These are phyloP conservation scores for Alces alces DNA, from an alignment of 2,113 vertebrate species.

Conservation along the genomic window DNA sequence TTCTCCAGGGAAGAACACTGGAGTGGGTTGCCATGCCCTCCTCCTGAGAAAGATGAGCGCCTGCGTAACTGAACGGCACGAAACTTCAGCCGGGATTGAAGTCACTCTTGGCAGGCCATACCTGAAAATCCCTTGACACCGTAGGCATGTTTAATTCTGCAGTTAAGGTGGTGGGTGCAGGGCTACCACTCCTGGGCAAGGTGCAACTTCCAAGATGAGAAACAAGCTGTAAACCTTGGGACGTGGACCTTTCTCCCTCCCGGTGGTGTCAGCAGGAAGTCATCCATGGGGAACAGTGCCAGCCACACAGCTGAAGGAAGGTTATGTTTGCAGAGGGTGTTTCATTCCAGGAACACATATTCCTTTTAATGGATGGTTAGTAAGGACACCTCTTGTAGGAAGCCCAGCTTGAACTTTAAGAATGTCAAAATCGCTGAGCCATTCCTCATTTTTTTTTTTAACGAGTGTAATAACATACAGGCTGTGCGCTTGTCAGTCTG, in stretches of 20 bases:
- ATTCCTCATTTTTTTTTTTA: constrained; percentile 45
- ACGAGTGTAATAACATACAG: not conserved
- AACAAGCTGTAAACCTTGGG: not conserved
- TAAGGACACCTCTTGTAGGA: not conserved
- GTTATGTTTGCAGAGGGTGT: not conserved
- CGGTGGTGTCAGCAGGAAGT: not conserved
- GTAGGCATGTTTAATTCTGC: not conserved
- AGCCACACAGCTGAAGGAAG: not conserved
- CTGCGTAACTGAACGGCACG: not conserved
- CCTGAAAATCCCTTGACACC: not conserved
- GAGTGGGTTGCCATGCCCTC: not conserved
- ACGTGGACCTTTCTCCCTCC: not conserved
- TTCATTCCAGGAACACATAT: constrained; percentile 5
- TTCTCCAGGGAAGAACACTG: not conserved
- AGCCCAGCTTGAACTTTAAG: constrained; percentile 17
- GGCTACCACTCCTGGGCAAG: not conserved
- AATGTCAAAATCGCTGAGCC: not conserved
- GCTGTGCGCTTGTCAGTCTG: not conserved
- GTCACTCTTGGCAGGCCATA: not conserved
- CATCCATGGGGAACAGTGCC: not conserved
- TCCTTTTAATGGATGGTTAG: not conserved
- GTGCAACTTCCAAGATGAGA: not conserved
- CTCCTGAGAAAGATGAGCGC: not conserved
- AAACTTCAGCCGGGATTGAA: fast-evolving
- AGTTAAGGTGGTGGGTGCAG: not conserved